Evolutionary conservation across 2,888 invertebrate genomes (phyloP).

Genomic region (Plutella xylostella): DNA sequence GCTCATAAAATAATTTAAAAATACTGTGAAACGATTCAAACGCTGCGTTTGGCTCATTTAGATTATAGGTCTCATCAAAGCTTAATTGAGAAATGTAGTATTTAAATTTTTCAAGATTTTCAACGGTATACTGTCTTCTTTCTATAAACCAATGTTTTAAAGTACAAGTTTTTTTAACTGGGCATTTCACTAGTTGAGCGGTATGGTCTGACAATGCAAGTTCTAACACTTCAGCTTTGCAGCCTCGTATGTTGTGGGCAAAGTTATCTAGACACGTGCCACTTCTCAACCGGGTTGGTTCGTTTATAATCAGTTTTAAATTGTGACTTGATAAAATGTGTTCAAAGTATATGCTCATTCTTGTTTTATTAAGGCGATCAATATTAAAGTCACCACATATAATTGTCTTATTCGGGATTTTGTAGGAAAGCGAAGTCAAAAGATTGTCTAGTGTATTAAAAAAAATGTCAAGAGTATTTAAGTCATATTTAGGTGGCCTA

Average conservation of each 20-base stretch:
- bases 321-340: conserved; percentile 6
- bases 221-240: conserved; percentile 4
- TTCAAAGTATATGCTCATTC: not conserved
- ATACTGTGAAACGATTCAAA: conserved; percentile 3
- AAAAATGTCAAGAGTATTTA: not conserved
- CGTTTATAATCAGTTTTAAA: conserved; percentile 4
- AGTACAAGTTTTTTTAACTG: conserved; percentile 3
- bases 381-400: conserved; percentile 11
- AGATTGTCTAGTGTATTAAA: not conserved
- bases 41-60: not conserved
- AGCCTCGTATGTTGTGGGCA: conserved; percentile 1
- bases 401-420: not conserved
- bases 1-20: conserved; percentile 3
- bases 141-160: not conserved
- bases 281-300: conserved; percentile 3
- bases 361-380: conserved; percentile 3
- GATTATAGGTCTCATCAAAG: conserved; percentile 4
- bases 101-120: conserved; percentile 10
- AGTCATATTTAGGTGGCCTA: conserved; percentile 3
- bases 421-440: not conserved
- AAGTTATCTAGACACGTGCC: conserved; percentile 11
- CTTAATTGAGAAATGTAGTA: not conserved
- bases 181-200: conserved; percentile 8
- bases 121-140: conserved; percentile 1
- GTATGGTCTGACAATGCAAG: conserved; percentile 12